Evolutionary conservation across 2,888 invertebrate genomes (phyloP).

Genomic region (Himalopsyche tibetana): DNA sequence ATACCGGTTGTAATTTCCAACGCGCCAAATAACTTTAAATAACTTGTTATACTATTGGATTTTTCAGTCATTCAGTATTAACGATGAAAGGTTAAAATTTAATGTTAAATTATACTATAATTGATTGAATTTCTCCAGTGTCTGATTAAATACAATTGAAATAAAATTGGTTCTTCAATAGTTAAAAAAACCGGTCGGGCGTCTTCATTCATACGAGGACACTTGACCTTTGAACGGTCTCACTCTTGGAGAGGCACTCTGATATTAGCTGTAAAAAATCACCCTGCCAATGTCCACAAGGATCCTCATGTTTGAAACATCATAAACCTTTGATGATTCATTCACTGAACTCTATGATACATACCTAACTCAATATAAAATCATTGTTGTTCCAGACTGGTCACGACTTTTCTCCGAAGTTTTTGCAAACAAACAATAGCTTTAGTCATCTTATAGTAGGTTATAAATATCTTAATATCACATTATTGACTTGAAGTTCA

Average conservation of each 20-base stretch:
- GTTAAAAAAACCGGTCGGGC: not conserved
- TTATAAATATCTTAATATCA: too few species aligned
- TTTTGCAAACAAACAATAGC: not conserved
- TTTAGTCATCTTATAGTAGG: too few species aligned
- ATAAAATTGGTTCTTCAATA: not conserved
- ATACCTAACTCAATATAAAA: not conserved
- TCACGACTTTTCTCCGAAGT: not conserved
- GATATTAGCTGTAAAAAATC: not conserved
- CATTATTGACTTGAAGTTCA: too few species aligned
- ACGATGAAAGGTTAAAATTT: too few species aligned
- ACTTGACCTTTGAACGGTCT: constrained; percentile 34
- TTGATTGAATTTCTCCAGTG: too few species aligned
- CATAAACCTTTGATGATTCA: not conserved
- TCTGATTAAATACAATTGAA: too few species aligned
- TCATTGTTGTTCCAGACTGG: not conserved
- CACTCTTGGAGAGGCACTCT: not conserved
- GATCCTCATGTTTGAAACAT: not conserved
- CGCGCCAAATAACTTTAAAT: too few species aligned
- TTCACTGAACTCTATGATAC: not conserved
- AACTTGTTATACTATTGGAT: too few species aligned
- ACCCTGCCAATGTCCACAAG: constrained; percentile 16
- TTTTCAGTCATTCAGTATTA: too few species aligned
- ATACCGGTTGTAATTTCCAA: too few species aligned
- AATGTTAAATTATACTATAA: too few species aligned
- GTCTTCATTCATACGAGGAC: constrained; percentile 21